Percentiles rank a stretch among this genome's conserved stretches.
These are phyloP conservation scores for Danio jaintianensis DNA, from an alignment of 2,797 vertebrate species.

Conservation along the genomic window DNA sequence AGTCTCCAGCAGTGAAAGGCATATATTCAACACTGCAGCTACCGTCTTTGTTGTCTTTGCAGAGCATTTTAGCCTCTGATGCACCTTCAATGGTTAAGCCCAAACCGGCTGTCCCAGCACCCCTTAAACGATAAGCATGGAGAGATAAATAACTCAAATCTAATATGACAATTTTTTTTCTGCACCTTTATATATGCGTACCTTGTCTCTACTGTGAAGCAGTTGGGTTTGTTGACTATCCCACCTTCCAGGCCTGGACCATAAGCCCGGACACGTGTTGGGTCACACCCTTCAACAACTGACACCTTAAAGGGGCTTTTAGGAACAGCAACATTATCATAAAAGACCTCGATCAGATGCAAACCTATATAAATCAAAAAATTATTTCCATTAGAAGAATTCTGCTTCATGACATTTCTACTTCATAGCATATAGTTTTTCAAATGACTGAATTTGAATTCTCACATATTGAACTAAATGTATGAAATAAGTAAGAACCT, in stretches of 20 bases:
- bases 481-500: background rate
- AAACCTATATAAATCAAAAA: slow-evolving; percentile 77
- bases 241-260: slow-evolving; percentile 93
- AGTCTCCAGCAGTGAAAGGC: slow-evolving; percentile 91
- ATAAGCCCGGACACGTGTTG: slow-evolving; percentile 88
- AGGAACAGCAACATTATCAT: slow-evolving; percentile 86
- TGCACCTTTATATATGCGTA: slow-evolving; percentile 61
- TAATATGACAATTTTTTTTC: background rate
- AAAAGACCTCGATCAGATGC: slow-evolving; percentile 92
- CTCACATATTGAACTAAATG: too few relatives aligned
- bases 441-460: too few relatives aligned
- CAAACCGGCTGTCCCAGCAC: slow-evolving; percentile 93
- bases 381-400: background rate
- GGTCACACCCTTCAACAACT: slow-evolving; percentile 93
- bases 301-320: slow-evolving; percentile 94
- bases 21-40: slow-evolving; percentile 96
- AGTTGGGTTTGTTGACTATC: slow-evolving; percentile 90
- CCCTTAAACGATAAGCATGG: slow-evolving; percentile 74
- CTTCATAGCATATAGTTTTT: background rate
- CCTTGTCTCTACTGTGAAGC: slow-evolving; percentile 97
- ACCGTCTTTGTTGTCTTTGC: slow-evolving; percentile 97
- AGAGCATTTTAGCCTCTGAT: slow-evolving; percentile 96
- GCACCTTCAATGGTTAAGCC: slow-evolving; percentile 95
- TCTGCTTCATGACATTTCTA: background rate
- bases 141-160: background rate